These are phyloP conservation scores for Crocodylus rhombifer DNA, from an alignment of 2,797 vertebrate genomes.

Conservation along the genomic window DNA sequence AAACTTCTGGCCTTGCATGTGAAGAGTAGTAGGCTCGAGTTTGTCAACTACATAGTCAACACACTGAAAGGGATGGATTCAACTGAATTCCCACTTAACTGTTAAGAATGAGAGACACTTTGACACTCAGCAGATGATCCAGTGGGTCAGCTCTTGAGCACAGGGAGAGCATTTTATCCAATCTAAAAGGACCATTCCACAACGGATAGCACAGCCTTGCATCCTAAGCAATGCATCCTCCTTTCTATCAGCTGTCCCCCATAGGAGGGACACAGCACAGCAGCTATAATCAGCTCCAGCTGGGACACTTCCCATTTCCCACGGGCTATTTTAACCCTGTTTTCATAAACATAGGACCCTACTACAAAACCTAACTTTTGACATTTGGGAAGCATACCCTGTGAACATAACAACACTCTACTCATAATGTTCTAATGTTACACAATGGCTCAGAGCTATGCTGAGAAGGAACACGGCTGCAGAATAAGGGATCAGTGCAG, in stretches of 20 bases:
- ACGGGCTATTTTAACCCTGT: slow-evolving; percentile 58
- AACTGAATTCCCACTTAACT: neutral
- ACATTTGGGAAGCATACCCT: neutral
- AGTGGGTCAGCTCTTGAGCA: neutral
- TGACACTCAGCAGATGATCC: neutral
- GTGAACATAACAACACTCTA: neutral
- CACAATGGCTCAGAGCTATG: fast-evolving
- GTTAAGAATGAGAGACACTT: neutral
- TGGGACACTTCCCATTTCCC: slow-evolving; percentile 69
- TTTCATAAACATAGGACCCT: neutral
- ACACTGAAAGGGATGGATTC: neutral
- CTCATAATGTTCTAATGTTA: neutral
- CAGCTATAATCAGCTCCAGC: slow-evolving; percentile 58
- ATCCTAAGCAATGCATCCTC: slow-evolving; percentile 30
- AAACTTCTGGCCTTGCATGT: neutral
- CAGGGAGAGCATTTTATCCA: neutral
- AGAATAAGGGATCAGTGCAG: neutral
- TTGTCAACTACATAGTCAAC: neutral
- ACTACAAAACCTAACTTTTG: neutral
- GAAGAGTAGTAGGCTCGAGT: neutral
- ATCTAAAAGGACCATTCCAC: neutral
- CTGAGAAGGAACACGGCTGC: too few species aligned
- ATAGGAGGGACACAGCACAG: slow-evolving; percentile 42
- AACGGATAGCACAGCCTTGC: slow-evolving; percentile 13
- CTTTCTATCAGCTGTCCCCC: slow-evolving; percentile 60